A percentile compares a stretch with the other conserved stretches of the same genome.
These are phyloP conservation scores for Pelodiscus sinensis DNA, from an alignment of 2,113 vertebrate species.

Conservation along the genomic window DNA sequence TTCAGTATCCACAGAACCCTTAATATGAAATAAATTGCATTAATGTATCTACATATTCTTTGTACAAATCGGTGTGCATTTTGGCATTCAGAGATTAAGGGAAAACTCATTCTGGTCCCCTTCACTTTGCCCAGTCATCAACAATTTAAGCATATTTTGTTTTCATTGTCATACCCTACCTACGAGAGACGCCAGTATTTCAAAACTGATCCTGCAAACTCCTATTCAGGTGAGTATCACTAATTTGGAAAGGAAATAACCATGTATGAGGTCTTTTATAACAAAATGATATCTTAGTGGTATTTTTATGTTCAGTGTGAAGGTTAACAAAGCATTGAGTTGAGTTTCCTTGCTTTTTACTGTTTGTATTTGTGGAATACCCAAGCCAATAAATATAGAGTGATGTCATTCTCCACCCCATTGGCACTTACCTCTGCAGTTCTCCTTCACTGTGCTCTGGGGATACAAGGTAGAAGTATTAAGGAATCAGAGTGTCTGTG, in stretches of 20 bases:
- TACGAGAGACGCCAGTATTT: neutral
- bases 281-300: neutral
- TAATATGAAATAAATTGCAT: neutral
- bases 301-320: neutral
- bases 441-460: too few relatives aligned
- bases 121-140: neutral
- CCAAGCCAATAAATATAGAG: accelerated
- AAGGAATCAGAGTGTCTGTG: neutral
- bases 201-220: neutral
- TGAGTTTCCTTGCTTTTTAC: neutral
- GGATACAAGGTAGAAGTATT: neutral
- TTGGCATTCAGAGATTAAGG: neutral
- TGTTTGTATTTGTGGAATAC: too few relatives aligned
- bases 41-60: neutral
- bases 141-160: neutral
- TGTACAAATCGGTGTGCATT: neutral
- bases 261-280: neutral
- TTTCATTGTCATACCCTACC: slow-evolving; percentile 1
- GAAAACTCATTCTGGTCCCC: neutral
- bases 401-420: neutral
- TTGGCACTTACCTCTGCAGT: neutral
- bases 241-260: neutral
- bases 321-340: neutral
- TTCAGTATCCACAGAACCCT: neutral
- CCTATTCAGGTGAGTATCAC: neutral